These are phyloP conservation scores for Lasioglossum lativentre DNA, from an alignment of 2,888 invertebrate genomes.

Conservation along the genomic window DNA sequence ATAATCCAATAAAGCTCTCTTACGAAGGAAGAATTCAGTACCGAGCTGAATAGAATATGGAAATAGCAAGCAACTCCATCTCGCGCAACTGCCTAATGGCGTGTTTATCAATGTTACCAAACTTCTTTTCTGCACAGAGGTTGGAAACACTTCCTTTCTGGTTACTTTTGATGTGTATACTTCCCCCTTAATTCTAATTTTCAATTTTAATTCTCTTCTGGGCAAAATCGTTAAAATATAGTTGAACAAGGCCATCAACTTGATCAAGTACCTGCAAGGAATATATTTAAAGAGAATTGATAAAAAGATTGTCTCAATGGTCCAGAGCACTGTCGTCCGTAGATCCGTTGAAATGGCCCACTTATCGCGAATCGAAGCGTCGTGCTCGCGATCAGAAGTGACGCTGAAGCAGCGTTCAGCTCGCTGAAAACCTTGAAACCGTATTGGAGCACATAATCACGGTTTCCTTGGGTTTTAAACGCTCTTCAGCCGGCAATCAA, in stretches of 20 bases:
- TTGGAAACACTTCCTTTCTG: too few species aligned
- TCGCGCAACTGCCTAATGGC: too few species aligned
- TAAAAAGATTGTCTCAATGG: neutral
- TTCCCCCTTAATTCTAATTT: too few species aligned
- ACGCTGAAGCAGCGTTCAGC: neutral
- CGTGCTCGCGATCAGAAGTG: neutral
- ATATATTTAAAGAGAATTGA: neutral
- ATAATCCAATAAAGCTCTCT: too few species aligned
- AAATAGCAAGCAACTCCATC: too few species aligned
- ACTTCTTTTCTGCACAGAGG: too few species aligned
- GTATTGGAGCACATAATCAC: constrained; percentile 1
- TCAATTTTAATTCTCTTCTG: neutral
- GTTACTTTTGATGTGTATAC: too few species aligned
- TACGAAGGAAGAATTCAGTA: too few species aligned
- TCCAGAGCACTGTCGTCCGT: neutral
- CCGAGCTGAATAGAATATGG: too few species aligned
- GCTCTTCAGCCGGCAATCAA: constrained; percentile 23
- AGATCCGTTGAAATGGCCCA: neutral
- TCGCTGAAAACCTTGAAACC: neutral
- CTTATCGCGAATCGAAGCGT: neutral
- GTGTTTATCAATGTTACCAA: too few species aligned
- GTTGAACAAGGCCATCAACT: neutral
- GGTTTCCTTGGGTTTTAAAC: constrained; percentile 4
- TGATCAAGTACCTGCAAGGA: neutral
- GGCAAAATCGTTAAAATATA: neutral